Base-by-base conservation (phyloP, 2,888 invertebrate genomes). In the Falcaria lacertinaria region DNA sequence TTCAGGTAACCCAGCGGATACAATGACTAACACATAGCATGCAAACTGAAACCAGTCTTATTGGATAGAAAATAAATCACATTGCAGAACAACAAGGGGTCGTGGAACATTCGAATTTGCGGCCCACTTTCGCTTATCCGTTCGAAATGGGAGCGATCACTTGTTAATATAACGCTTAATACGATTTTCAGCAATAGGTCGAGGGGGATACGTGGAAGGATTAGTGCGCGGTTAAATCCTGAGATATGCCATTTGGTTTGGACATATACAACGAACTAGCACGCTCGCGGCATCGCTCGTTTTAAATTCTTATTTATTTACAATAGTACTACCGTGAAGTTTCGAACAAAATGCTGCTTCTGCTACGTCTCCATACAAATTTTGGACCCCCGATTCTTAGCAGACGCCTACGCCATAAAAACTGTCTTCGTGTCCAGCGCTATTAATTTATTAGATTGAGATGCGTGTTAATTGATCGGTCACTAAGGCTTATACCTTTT, bases 61-160 rank as follows among this genome's bases (percentile, higher is more conserved):
- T 1, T 6, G 13, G 0, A 1, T 7, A 14, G 4, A 15, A 7
- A 7, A 25, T 25, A 37, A 22, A 16, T 2, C 14, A 15, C 8
- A 22, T 22, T 15, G 13, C 22, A 6, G 37, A 17, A 1, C 5
- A 22, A 11, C 22, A 1, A 52, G 54, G 59, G 55, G 54, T 52
- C 52, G 25, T 44, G 15, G 33, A 5, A 15, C 49, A 47, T 37
- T 48, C 51, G 50, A 60, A 57, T 60, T 54, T 40, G 60, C 61
- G 74, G 57, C 70, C 74, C 62, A 78, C 69, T 78, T 80, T 78
- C 72, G 69, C 67, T 48, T 66, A 68, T 77, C 77, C 79, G 77
- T 57, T 65, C 52, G 61, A 58, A 77, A 66, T 54, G 65, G 61
- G 79, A 75, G 54, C 78, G 62, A 63, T 57, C 60, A 55, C 45